Evolutionary conservation across 2,113 vertebrate genomes (phyloP).

Genomic region (Condylura cristata): DNA sequence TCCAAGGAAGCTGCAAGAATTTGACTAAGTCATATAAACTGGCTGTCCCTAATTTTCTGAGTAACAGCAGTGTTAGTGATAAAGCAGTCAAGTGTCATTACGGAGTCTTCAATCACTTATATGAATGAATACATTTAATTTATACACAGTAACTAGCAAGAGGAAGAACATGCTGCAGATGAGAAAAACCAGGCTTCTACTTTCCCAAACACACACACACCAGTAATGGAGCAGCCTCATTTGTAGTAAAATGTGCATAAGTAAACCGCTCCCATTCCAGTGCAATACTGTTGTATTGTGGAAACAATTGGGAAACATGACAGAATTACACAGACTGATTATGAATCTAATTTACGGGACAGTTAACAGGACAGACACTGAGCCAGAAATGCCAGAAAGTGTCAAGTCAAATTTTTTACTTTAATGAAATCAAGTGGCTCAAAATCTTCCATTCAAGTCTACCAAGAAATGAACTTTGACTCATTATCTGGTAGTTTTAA

Average conservation of each 20-base stretch:
- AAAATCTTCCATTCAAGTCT: background rate
- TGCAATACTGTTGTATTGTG: fast-evolving
- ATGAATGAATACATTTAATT: background rate
- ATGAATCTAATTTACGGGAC: background rate
- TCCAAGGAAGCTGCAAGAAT: background rate
- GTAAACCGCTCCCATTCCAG: too few relatives aligned
- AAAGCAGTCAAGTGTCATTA: background rate
- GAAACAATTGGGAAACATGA: background rate
- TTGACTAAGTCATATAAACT: background rate
- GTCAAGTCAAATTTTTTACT: background rate
- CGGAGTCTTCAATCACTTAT: background rate
- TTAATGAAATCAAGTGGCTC: background rate
- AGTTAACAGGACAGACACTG: too few relatives aligned
- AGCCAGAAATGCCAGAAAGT: background rate
- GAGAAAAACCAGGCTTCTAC: background rate
- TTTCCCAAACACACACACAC: background rate
- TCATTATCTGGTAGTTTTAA: background rate
- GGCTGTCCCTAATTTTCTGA: background rate
- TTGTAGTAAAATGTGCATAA: background rate
- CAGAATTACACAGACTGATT: background rate
- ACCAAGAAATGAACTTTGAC: too few relatives aligned
- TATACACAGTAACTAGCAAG: background rate
- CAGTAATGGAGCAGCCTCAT: background rate
- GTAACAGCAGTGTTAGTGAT: background rate
- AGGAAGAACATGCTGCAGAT: background rate